Evolutionary conservation across 2,888 invertebrate genomes (phyloP).

Genomic region (Tachina fera): DNA sequence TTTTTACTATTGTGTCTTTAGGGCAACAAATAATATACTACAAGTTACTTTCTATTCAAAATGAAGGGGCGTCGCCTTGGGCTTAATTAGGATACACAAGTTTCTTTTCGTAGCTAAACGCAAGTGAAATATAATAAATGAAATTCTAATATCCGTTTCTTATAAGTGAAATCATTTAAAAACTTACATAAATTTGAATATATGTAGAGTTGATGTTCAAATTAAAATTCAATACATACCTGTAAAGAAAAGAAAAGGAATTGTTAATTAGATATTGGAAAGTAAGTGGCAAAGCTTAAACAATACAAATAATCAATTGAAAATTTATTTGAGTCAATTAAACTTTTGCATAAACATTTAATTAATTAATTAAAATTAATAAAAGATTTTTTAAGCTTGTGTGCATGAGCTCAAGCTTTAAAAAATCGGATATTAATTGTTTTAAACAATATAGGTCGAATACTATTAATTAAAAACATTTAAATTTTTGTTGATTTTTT

Average conservation of each 20-base stretch:
- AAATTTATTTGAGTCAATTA: too few species aligned
- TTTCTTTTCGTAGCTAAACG: neutral
- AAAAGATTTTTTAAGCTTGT: too few species aligned
- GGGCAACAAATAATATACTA: constrained; percentile 8
- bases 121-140: too few species aligned
- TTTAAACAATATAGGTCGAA: too few species aligned
- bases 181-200: constrained; percentile 38
- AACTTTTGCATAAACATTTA: too few species aligned
- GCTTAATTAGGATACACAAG: constrained; percentile 15
- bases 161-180: neutral
- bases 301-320: too few species aligned
- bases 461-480: too few species aligned
- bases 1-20: neutral
- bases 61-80: constrained; percentile 39
- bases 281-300: neutral
- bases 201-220: neutral
- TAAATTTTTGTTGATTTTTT: too few species aligned
- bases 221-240: constrained; percentile 53
- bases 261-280: neutral
- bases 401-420: too few species aligned
- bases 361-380: too few species aligned
- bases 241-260: constrained; percentile 44
- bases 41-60: neutral
- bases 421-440: too few species aligned
- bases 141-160: neutral